Evolutionary conservation across 2,113 vertebrate genomes (phyloP), one percentile per base, ranked within the genome.

Genomic region (Sinocyclocheilus anshuiensis): DNA sequence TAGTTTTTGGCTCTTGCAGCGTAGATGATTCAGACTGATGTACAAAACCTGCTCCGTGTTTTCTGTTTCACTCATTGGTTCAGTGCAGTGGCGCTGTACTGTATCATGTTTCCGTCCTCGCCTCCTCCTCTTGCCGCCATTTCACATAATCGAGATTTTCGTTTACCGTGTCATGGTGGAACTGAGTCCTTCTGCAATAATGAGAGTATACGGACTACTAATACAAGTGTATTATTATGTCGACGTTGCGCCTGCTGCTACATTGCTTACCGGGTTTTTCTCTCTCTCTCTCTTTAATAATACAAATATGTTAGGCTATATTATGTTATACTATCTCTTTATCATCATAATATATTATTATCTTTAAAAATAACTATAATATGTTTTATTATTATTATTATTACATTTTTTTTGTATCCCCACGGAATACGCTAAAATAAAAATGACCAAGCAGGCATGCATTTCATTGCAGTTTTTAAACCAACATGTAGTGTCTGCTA

Each of bases 81-180:
- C 13, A 11, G n/a, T 11, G 79, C 42, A 48, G 79, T 55, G 61
- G 63, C 65, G 29, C 81, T 57, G 48, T 84, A 71, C 81, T 74
- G 81, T 84, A 53, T 84, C 81, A 84, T 72, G 81, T 84, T 42
- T 76, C 67, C 65, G 57, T 78, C 85, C 81, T 84, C 71, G 71
- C 78, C 90, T 86, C 89, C 90, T 80, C 87, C 89, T 85, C 71
- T 16, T 53, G 88, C 91, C 89, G 91, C 91, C 91, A 91, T 92
- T 92, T 92, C 88, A 69, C 81, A 89, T 72, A 33, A 83, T 84
- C 72, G 7, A 86, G 33, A 74, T 39, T 59, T 83, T 77, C 36
- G 48, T 29, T 5, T 83, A 69, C 20, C 55, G 78, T 91, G 87
- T 88, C 91, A 91, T 92, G 90, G 88, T 88, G 90, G 91, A 87